phyloP scores from a whole-genome alignment of 2,797 vertebrate species.

The Heliangelus exortis region DNA sequence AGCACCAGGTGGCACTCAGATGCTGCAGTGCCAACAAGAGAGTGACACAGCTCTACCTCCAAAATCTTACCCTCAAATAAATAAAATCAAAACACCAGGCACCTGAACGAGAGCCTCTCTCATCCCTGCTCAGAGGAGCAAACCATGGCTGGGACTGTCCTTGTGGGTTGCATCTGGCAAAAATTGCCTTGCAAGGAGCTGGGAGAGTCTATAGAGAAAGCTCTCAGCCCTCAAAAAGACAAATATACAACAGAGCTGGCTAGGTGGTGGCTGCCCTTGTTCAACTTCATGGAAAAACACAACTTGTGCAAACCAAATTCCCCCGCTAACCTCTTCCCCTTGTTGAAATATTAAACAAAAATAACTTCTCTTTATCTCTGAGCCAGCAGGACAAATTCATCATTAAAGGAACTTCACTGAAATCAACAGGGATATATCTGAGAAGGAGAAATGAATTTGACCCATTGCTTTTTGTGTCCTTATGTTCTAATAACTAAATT shows the following conservation, averaged over 20 bases:
- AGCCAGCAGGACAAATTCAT: constrained; percentile 67
- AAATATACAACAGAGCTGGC: constrained; percentile 66
- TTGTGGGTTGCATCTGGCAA: neutral
- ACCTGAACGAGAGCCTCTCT: neutral
- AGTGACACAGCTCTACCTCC: neutral
- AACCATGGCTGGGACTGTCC: neutral
- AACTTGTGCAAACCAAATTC: constrained; percentile 64
- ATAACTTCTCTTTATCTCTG: constrained; percentile 71
- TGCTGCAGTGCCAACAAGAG: neutral
- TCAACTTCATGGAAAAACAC: constrained; percentile 72
- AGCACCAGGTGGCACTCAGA: constrained; percentile 41
- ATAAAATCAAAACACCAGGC: neutral
- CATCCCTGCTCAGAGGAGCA: neutral
- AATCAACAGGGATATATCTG: constrained; percentile 57
- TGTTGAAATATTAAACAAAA: constrained; percentile 78
- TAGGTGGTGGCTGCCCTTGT: constrained; percentile 66
- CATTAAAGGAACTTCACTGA: constrained; percentile 64
- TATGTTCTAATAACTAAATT: constrained; percentile 44
- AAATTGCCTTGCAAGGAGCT: constrained; percentile 17
- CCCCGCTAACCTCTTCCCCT: constrained; percentile 73
- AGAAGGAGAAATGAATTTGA: constrained; percentile 60
- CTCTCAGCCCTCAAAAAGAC: constrained; percentile 61
- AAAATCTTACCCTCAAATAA: neutral
- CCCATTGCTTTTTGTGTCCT: constrained; percentile 27
- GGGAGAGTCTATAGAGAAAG: constrained; percentile 54